A percentile compares a stretch with the other conserved stretches of the same genome.
Conservation (phyloP, 2,797 vertebrate species). For the Cygnus olor region DNA sequence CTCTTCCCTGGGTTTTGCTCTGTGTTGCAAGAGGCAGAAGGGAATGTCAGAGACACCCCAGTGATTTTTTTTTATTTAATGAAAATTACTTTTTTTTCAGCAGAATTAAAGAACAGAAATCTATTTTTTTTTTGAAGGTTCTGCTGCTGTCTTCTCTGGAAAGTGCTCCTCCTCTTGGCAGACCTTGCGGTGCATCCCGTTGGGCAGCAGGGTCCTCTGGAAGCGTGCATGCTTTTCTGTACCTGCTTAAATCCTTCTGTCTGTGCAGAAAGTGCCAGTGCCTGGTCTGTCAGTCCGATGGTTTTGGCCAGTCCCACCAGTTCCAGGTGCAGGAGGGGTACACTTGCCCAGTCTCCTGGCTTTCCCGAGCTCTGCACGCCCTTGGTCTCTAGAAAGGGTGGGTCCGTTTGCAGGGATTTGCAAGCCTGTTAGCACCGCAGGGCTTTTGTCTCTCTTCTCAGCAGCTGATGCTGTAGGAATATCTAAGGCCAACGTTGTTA, state of each 20-base stretch:
- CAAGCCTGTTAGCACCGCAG: neutral
- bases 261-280: neutral
- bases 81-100: neutral
- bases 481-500: neutral
- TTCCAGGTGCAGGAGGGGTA: neutral
- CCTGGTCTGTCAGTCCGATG: neutral
- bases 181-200: neutral
- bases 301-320: neutral
- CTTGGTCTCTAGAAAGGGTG: neutral
- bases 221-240: neutral
- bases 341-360: neutral
- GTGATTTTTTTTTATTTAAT: neutral
- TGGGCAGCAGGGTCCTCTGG: accelerated
- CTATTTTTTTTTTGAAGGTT: neutral
- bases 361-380: neutral
- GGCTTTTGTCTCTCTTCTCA: neutral
- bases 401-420: neutral
- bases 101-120: neutral
- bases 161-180: neutral
- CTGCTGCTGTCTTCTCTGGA: neutral
- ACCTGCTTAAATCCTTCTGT: neutral
- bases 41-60: neutral
- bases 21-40: neutral
- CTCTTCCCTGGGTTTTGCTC: neutral
- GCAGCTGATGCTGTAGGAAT: neutral